These are phyloP conservation scores for Tauraco hartlaubi DNA, from an alignment of 2,797 vertebrate genomes.

Conservation along the genomic window DNA sequence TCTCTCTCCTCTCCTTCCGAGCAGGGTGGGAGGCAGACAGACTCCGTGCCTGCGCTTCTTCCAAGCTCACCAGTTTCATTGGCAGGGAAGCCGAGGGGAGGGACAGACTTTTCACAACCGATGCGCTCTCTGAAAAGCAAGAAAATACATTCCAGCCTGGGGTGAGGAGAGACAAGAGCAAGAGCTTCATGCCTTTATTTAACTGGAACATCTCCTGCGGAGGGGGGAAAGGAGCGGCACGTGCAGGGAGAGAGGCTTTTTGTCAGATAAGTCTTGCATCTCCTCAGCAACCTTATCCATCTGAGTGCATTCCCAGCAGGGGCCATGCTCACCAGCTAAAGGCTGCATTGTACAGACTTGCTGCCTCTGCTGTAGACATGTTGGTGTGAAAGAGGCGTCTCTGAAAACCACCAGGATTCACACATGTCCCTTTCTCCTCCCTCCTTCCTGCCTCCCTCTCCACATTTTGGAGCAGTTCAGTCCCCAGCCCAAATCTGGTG, in stretches of 20 bases:
- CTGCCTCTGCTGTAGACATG: neutral
- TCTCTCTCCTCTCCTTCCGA: conserved; percentile 91
- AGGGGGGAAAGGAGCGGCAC: neutral
- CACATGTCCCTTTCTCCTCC: neutral
- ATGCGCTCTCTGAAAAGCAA: conserved; percentile 77
- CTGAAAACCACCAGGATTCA: neutral
- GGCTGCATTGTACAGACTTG: neutral
- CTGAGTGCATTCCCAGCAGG: conserved; percentile 23
- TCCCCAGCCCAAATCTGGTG: neutral
- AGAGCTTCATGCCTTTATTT: conserved; percentile 3
- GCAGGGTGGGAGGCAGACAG: conserved; percentile 91
- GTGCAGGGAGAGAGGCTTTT: conserved; percentile 24
- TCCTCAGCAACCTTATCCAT: conserved; percentile 23
- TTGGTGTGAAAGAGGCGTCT: neutral
- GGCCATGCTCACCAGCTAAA: neutral
- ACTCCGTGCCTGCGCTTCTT: conserved; percentile 95
- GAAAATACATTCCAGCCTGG: conserved; percentile 24
- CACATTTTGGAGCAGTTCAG: neutral
- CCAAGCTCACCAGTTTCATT: conserved; percentile 97
- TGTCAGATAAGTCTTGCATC: conserved; percentile 21
- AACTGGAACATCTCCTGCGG: neutral
- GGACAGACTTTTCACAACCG: conserved; percentile 89
- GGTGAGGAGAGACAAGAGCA: neutral
- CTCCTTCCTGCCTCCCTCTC: neutral
- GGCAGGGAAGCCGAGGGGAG: conserved; percentile 88